Evolutionary conservation across 2,797 vertebrate species (phyloP).

Genomic region (Pampus argenteus): DNA sequence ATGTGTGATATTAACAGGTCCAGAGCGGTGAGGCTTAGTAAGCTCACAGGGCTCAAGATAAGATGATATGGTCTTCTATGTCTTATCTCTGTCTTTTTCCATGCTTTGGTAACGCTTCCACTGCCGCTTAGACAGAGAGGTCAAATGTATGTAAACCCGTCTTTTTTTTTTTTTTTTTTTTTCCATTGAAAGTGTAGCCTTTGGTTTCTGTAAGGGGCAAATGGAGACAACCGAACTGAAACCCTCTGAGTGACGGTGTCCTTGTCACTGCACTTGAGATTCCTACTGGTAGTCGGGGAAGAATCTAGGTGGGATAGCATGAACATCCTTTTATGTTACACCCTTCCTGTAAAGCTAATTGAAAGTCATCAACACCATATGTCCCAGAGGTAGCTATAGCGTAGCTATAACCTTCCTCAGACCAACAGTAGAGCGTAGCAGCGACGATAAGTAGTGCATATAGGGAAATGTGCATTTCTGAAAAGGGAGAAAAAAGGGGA

Average conservation of each 20-base stretch:
- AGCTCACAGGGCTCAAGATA: slow-evolving; percentile 54
- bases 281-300: neutral
- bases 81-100: slow-evolving; percentile 72
- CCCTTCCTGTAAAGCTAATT: neutral
- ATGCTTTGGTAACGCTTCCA: slow-evolving; percentile 69
- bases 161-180: slow-evolving; percentile 19
- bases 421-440: neutral
- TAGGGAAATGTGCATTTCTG: neutral
- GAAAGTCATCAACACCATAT: neutral
- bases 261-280: neutral
- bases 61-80: slow-evolving; percentile 55
- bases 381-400: neutral
- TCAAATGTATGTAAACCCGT: slow-evolving; percentile 48
- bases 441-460: neutral
- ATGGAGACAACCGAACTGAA: slow-evolving; percentile 22
- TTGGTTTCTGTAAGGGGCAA: slow-evolving; percentile 10
- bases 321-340: neutral
- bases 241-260: neutral
- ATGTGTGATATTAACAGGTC: slow-evolving; percentile 45
- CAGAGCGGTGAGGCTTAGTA: slow-evolving; percentile 40
- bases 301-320: too few species aligned
- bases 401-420: neutral
- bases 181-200: slow-evolving; percentile 47
- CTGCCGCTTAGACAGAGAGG: slow-evolving; percentile 19
- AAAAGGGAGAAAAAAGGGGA: neutral